phyloP scores from a whole-genome alignment of 1,140 invertebrate genomes.

The Macrostomum lignano region DNA sequence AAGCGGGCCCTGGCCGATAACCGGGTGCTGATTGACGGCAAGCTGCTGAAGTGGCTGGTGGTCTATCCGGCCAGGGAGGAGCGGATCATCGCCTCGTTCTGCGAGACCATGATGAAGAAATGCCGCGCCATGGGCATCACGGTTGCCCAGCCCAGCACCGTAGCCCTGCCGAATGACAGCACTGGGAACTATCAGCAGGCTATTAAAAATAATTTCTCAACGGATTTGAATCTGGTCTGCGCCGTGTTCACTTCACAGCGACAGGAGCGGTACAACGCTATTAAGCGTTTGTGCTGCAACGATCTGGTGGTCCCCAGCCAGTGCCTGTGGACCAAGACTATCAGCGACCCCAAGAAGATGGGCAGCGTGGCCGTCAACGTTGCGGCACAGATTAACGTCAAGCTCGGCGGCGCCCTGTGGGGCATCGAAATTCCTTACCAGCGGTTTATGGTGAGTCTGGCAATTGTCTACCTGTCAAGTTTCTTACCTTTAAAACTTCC shows the following conservation, averaged over 20 bases:
- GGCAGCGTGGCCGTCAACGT: slow-evolving; percentile 53
- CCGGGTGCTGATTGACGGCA: slow-evolving; percentile 1
- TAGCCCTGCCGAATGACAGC: slow-evolving; percentile 17
- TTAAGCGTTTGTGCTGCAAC: slow-evolving; percentile 58
- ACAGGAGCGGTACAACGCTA: slow-evolving; percentile 52
- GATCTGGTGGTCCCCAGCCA: slow-evolving; percentile 34
- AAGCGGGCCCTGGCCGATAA: slow-evolving; percentile 5
- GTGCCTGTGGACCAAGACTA: slow-evolving; percentile 22
- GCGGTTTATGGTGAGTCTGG: slow-evolving; percentile 2
- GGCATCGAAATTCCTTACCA: slow-evolving; percentile 40
- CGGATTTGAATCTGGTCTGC: slow-evolving; percentile 28
- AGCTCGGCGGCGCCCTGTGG: slow-evolving; percentile 72
- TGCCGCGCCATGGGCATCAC: neutral
- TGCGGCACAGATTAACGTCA: slow-evolving; percentile 74
- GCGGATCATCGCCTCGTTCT: slow-evolving; percentile 8
- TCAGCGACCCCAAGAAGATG: slow-evolving; percentile 15
- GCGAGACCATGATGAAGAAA: slow-evolving; percentile 2
- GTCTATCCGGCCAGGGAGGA: slow-evolving; percentile 6
- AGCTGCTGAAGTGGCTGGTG: slow-evolving; percentile 7
- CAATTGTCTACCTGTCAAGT: no score
- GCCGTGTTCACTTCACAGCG: slow-evolving; percentile 45
- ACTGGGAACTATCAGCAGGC: slow-evolving; percentile 9
- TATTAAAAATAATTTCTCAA: neutral
- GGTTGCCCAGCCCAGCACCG: slow-evolving; percentile 5
- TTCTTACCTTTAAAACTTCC: no score